A percentile compares a stretch with the other conserved stretches of the same genome.
Evolutionary conservation across 2,113 vertebrate species (phyloP).

Genomic region (Oreotrochilus melanogaster): DNA sequence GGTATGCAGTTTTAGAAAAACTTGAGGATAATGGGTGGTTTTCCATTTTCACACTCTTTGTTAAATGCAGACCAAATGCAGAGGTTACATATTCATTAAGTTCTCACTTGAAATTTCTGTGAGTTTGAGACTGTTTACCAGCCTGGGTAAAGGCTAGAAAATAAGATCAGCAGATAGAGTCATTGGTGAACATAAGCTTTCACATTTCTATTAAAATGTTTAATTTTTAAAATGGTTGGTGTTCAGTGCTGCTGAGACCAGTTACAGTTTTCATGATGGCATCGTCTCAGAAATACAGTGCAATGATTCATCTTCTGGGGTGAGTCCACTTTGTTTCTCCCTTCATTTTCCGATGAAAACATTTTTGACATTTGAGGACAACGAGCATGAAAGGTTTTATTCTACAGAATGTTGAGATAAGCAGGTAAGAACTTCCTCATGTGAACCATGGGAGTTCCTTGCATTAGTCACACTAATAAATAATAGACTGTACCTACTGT

Average conservation of each 20-base stretch:
- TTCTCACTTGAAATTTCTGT: not conserved
- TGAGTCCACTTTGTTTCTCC: not conserved
- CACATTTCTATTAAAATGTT: not conserved
- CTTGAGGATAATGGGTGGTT: not conserved
- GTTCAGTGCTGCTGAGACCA: not conserved
- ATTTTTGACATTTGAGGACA: conserved; percentile 57
- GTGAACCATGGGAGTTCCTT: conserved; percentile 32
- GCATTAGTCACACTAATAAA: conserved; percentile 46
- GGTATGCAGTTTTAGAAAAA: not conserved
- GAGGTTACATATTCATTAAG: not conserved
- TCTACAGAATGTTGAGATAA: conserved; percentile 17
- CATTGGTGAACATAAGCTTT: not conserved
- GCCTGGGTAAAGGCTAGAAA: not conserved
- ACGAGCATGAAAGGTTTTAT: not conserved
- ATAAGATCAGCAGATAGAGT: not conserved
- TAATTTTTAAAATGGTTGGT: not conserved
- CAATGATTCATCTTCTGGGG: conserved; percentile 20
- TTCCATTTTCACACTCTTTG: not conserved
- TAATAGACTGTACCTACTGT: conserved; percentile 45
- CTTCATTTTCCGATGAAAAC: conserved; percentile 27
- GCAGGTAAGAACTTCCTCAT: conserved; percentile 29
- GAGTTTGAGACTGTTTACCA: not conserved
- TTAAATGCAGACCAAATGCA: not conserved
- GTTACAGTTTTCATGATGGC: not conserved
- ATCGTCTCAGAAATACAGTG: not conserved